Evolutionary conservation across 2,797 vertebrate genomes (phyloP), one percentile per base, ranked within the genome.

Genomic region (Melopsittacus undulatus): DNA sequence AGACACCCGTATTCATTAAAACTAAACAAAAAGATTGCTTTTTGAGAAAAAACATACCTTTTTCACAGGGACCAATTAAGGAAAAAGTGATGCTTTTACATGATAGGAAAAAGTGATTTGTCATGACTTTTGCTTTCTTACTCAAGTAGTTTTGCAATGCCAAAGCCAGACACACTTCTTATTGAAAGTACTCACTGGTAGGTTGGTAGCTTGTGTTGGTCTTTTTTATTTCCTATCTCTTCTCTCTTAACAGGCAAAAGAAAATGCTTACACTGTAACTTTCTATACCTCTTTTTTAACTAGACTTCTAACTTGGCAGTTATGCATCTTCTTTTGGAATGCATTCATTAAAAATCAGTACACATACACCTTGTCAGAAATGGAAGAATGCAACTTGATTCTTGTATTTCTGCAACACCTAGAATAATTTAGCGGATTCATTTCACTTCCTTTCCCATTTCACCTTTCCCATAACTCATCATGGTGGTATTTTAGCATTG

Each of bases 281-380:
- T 96, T 90, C 72, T 91, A 36, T n/a, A 18, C 22, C 30, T 83
- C 92, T 91, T 82, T 72, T 90, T 78, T 17, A 70, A 91, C 75
- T 75, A 88, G 38, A 73, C 34, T 83, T 94, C 78, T 73, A 73
- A 62, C 42, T 70, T 87, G 45, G 19, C 23, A 92, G 54, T 42
- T 91, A 70, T 26, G 22, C 30, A 34, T 87, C 85, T 83, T 87
- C 70, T 92, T 87, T 80, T 68, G 29, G 59, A 92, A 91, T 49
- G 68, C 3, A 84, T 93, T 95, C 56, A 81, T 91, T 96, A 96
- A 95, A 90, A 97, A 91, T 68, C 84, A 72, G 61, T 80, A 46
- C 69, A 86, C 14, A 42, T 48, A n/a, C 7, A 77, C 13, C 20
- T 82, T 96, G 95, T 83, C 84, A 83, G 75, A 90, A 93, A 95